These are phyloP conservation scores for Macaria liturata DNA, from an alignment of 2,888 invertebrate species.

Conservation along the genomic window DNA sequence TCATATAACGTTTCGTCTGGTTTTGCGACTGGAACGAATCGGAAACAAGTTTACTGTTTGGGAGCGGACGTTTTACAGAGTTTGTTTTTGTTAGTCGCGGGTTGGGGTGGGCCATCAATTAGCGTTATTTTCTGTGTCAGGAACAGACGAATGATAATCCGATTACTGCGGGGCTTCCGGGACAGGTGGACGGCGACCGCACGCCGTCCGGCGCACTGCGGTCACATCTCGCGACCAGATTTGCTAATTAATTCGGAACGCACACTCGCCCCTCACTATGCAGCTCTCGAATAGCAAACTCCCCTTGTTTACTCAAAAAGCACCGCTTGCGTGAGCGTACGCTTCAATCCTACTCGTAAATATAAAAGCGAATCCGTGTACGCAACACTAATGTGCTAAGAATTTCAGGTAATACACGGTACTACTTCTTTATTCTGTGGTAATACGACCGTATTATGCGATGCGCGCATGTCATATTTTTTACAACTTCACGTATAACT, in stretches of 20 bases:
- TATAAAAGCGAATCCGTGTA: conserved; percentile 48
- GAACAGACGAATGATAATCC: conserved; percentile 59
- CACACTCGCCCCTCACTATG: conserved; percentile 37
- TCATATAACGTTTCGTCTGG: conserved; percentile 21
- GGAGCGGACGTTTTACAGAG: conserved; percentile 6
- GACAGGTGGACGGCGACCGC: conserved; percentile 57
- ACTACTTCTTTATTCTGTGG: too few species aligned
- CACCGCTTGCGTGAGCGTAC: conserved; percentile 20
- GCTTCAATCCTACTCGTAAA: conserved; percentile 38
- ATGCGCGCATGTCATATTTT: conserved; percentile 12
- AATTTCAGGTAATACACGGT: conserved; percentile 12
- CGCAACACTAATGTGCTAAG: conserved; percentile 33
- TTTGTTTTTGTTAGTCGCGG: conserved; percentile 27
- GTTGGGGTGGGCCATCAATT: conserved; percentile 41
- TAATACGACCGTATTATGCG: conserved; percentile 10
- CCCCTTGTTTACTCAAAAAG: conserved; percentile 14
- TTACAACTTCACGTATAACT: conserved; percentile 3
- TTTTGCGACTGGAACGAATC: conserved; percentile 4
- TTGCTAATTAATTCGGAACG: conserved; percentile 67
- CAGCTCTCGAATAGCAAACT: conserved; percentile 29
- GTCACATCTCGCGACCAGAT: conserved; percentile 57
- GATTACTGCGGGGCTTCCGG: conserved; percentile 50
- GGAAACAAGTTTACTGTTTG: conserved; percentile 23
- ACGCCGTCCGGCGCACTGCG: conserved; percentile 43
- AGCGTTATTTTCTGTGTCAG: conserved; percentile 50